Percentiles rank a stretch among this genome's conserved stretches.
phyloP scores from a whole-genome alignment of 2,888 invertebrate species.

The Calliscelio sp. region DNA sequence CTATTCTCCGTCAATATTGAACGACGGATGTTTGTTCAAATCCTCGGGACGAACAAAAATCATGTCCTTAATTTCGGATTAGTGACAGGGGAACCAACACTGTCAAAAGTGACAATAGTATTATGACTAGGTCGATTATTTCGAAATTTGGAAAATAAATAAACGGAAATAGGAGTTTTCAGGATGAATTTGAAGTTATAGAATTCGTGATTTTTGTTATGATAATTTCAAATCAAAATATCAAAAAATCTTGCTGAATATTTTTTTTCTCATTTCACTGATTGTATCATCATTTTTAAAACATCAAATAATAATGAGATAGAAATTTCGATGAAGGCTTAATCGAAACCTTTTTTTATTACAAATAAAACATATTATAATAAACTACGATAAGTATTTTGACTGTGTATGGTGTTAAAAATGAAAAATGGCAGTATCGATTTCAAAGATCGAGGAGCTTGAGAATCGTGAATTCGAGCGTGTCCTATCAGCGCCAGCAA shows the following conservation, averaged over 20 bases:
- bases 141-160: constrained; percentile 25
- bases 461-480: constrained; percentile 83
- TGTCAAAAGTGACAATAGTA: constrained; percentile 35
- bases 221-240: too few relatives aligned
- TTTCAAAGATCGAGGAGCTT: constrained; percentile 69
- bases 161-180: not conserved
- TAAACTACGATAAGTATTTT: not conserved
- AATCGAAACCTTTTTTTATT: too few relatives aligned
- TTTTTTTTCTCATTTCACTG: too few relatives aligned
- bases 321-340: too few relatives aligned
- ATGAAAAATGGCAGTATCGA: constrained; percentile 60
- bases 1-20: constrained; percentile 30
- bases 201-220: too few relatives aligned
- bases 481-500: constrained; percentile 80
- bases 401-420: constrained; percentile 5
- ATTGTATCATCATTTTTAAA: too few relatives aligned
- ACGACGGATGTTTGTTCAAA: constrained; percentile 34
- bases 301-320: too few relatives aligned
- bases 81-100: constrained; percentile 7
- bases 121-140: constrained; percentile 10
- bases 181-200: too few relatives aligned
- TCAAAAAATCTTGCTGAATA: too few relatives aligned
- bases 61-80: constrained; percentile 42
- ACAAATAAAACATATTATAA: too few relatives aligned
- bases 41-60: constrained; percentile 22